Conservation (phyloP, 2,797 vertebrate species). For the Spondyliosoma cantharus region DNA sequence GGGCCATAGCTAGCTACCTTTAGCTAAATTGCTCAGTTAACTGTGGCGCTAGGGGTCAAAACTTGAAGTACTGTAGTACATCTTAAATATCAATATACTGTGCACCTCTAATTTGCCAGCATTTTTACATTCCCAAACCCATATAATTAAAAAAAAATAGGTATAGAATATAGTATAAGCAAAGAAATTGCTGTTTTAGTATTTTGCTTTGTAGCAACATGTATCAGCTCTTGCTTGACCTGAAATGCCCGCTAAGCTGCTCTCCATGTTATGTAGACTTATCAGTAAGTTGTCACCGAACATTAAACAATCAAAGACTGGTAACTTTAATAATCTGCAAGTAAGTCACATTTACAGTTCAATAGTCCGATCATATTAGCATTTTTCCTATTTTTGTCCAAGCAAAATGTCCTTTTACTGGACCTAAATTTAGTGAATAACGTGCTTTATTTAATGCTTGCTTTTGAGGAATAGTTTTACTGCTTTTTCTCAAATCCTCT, state of each 20-base stretch:
- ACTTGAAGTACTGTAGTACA: too few species aligned
- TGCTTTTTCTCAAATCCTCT: background rate
- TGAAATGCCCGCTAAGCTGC: conserved; percentile 13
- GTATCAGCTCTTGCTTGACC: background rate
- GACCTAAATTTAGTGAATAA: too few species aligned
- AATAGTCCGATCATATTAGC: background rate
- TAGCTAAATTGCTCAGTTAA: too few species aligned
- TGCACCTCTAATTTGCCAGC: background rate
- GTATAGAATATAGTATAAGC: too few species aligned
- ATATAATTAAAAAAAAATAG: background rate
- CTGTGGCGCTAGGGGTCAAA: too few species aligned
- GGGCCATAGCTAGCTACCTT: too few species aligned
- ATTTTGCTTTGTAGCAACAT: conserved; percentile 1
- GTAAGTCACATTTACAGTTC: background rate
- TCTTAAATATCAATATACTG: background rate
- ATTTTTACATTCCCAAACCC: background rate
- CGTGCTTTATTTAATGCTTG: background rate
- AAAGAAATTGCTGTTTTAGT: background rate
- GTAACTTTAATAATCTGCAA: background rate
- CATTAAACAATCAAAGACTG: background rate
- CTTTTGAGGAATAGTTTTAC: background rate
- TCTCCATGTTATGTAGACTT: background rate
- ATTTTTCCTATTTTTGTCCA: background rate
- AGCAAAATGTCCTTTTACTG: background rate
- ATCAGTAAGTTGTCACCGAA: background rate